A percentile compares a stretch with the other conserved stretches of the same genome.
phyloP scores from a whole-genome alignment of 2,113 vertebrate genomes.

The Tursiops truncatus region DNA sequence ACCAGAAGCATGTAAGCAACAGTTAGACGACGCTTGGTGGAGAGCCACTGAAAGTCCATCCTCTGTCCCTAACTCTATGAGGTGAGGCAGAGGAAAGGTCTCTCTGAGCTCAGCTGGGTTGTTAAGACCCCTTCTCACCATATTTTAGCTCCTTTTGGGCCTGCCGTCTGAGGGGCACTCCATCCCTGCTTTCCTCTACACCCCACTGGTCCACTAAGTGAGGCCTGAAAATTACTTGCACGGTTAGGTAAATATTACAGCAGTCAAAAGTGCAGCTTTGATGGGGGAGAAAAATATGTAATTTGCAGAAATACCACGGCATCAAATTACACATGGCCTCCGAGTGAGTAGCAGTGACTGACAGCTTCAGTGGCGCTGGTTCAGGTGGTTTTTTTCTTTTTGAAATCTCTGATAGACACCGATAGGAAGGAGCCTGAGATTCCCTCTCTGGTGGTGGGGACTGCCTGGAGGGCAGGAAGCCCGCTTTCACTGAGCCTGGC shows the following conservation, averaged over 20 bases:
- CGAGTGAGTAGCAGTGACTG: neutral
- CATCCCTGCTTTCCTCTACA: neutral
- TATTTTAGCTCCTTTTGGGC: neutral
- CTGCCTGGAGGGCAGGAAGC: neutral
- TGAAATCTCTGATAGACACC: neutral
- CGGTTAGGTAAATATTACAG: neutral
- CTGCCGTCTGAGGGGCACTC: neutral
- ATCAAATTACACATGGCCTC: neutral
- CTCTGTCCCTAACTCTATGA: neutral
- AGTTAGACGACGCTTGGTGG: neutral
- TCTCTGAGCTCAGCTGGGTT: neutral
- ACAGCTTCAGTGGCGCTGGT: neutral
- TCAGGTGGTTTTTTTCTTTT: neutral
- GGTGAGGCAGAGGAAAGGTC: neutral
- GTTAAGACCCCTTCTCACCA: neutral
- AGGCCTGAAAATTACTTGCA: conserved; percentile 25
- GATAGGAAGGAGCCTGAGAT: neutral
- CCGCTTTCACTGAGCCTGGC: neutral
- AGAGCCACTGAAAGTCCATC: neutral
- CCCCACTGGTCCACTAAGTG: conserved; percentile 30
- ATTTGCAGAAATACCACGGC: conserved; percentile 24
- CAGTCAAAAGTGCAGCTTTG: neutral
- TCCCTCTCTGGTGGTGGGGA: neutral
- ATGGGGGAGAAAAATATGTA: conserved; percentile 42
- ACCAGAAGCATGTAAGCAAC: neutral